Conservation (phyloP, 2,888 invertebrate species). For the Drosophila flavopinicola region DNA sequence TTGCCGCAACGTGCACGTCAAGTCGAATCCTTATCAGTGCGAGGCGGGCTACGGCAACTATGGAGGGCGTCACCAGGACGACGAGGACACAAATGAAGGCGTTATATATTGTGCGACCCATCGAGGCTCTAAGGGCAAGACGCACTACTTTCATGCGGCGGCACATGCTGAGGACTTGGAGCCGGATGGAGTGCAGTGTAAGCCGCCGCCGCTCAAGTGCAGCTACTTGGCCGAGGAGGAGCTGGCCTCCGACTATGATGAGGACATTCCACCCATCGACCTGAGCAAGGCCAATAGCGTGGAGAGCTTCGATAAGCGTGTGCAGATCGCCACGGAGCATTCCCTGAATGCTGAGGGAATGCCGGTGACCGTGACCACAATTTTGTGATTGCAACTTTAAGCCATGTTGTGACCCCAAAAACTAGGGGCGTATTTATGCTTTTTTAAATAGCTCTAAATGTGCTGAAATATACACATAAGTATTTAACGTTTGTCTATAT, state of each 20-base stretch:
- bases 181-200: constrained; percentile 34
- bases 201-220: constrained; percentile 42
- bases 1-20: constrained; percentile 81
- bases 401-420: constrained; percentile 7
- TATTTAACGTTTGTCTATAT: neutral
- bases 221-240: constrained; percentile 73
- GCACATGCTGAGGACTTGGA: constrained; percentile 49
- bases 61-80: constrained; percentile 56
- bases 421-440: neutral
- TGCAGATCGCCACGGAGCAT: constrained; percentile 77
- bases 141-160: constrained; percentile 71
- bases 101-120: constrained; percentile 80
- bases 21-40: constrained; percentile 83
- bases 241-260: constrained; percentile 77
- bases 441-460: constrained; percentile 4
- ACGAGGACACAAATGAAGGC: constrained; percentile 82
- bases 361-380: constrained; percentile 83
- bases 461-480: constrained; percentile 3
- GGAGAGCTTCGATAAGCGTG: constrained; percentile 77
- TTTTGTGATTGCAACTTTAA: constrained; percentile 82
- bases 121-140: constrained; percentile 53
- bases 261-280: constrained; percentile 79
- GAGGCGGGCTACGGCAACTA: constrained; percentile 82
- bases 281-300: constrained; percentile 77
- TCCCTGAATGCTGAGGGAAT: constrained; percentile 81